Evolutionary conservation across 2,797 vertebrate genomes (phyloP), one percentile per base, ranked within the genome.

Genomic region (Rhinophrynus dorsalis): DNA sequence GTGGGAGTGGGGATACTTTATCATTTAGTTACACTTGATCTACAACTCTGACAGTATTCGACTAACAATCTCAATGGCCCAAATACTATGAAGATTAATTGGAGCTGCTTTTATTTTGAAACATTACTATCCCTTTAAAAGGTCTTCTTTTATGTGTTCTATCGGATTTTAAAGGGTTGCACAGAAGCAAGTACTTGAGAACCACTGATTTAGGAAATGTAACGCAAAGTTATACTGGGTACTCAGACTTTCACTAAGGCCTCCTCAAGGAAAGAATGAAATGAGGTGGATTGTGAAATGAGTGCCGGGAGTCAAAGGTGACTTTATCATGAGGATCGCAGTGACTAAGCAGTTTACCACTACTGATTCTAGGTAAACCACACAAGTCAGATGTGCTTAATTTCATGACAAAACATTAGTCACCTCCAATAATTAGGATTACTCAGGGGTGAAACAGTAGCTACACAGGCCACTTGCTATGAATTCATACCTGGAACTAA

Each of bases 331-430:
- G 44, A 20, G 37, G 20, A 13, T 51, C 30, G 27, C 17, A 37
- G 51, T 60, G 57, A 70, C 68, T 65, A 32, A 72, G 44, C 26
- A 33, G 18, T 24, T 30, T 47, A 47, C 60, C 38, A 56, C 32
- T 23, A 5, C 44, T 42, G 44, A 72, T 45, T 44, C 35, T 45
- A 54, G 37, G 57, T 52, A 62, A 61, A 69, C 47, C 57, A 10
- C 57, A 61, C 18, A 18, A 17, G 32, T 33, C 24, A 65, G n/a
- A 32, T 37, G 20, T 24, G 26, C 4, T 37, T 58, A 23, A 15
- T 32, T 33, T 72, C 52, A 58, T 33, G 60, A 71, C 51, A 64
- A 71, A 71, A 57, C 68, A 65, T 72, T 57, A 72, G 60, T 72
- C 68, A 72, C 35, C 68, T 57, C 13, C 60, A 71, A 57, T 63